Base-by-base conservation (phyloP, 2,888 invertebrate species). In the Oeneis ivallda region DNA sequence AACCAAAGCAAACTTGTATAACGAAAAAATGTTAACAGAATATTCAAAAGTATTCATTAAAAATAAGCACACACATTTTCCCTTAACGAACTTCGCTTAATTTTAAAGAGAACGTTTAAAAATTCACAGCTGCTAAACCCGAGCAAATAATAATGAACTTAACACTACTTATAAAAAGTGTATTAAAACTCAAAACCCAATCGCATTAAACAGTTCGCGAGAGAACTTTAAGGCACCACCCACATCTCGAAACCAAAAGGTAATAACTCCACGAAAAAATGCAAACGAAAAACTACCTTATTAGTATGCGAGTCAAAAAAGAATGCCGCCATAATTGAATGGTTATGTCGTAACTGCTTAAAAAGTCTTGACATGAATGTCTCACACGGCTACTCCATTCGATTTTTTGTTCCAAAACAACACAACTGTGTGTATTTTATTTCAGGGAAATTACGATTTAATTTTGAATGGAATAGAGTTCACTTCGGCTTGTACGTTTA, bases 111-210 rank as follows among this genome's bases (percentile, higher is more conserved):
- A 37, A 15, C 53, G 37, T 34, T 54, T 54, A 54, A 39, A 54
- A 54, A 17, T 54, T 54, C 54, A 54, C 37, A 54, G 54, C 54
- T 54, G 57, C 41, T 32, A 47, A 58, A 58, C 43, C n/a, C 47
- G 6, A 45, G 34, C 58, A 47, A 58, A 58, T 58, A 58, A 59
- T 59, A 59, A 59, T 34, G 37, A 59, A 47, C n/a, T 59, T 19
- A 49, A 11, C 26, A 37, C 47, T 49, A 49, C 34, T 47, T 49
- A 37, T 37, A 59, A 59, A 69, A 64, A 61, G 63, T 58, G 61
- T 60, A 63, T 69, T 49, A 61, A 67, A 69, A 64, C 59, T 61
- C 69, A 54, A 41, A 64, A 69, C 61, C 69, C 69, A 69, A 69
- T 69, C 67, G 63, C 61, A 65, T 65, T 63, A 63, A 63, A 65